These are phyloP conservation scores for Poecilia picta DNA, from an alignment of 2,797 vertebrate species.

Conservation along the genomic window DNA sequence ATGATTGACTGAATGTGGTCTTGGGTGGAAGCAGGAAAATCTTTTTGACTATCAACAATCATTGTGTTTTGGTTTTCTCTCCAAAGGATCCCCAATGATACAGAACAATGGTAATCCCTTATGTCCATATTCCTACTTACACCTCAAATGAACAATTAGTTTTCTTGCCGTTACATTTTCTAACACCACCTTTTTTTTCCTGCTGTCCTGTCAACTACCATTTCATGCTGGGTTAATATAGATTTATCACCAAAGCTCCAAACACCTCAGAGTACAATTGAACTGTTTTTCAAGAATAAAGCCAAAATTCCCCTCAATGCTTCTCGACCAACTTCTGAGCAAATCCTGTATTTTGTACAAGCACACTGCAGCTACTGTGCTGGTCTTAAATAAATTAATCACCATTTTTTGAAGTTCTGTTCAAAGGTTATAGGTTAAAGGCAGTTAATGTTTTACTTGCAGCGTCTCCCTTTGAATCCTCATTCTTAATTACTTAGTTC, in stretches of 20 bases:
- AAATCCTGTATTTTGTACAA: slow-evolving; percentile 4
- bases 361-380: not conserved
- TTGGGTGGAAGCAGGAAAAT: slow-evolving; percentile 74
- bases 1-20: slow-evolving; percentile 73
- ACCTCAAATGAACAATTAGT: slow-evolving; percentile 76
- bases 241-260: slow-evolving; percentile 34
- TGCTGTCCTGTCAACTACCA: slow-evolving; percentile 70
- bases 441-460: not conserved
- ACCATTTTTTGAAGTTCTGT: not conserved
- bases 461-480: not conserved
- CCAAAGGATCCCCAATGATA: slow-evolving; percentile 83
- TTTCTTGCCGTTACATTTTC: slow-evolving; percentile 75
- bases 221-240: slow-evolving; percentile 61
- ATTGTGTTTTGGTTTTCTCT: slow-evolving; percentile 83
- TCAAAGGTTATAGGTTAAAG: not conserved
- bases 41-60: slow-evolving; percentile 78
- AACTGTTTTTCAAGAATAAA: slow-evolving; percentile 17
- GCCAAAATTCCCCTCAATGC: slow-evolving; percentile 22
- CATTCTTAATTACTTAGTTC: not conserved
- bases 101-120: slow-evolving; percentile 83
- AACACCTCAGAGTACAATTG: slow-evolving; percentile 25
- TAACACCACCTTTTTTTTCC: slow-evolving; percentile 75
- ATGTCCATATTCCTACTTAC: slow-evolving; percentile 75
- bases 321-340: not conserved
- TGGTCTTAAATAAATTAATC: not conserved